Evolutionary conservation across 2,888 invertebrate species (phyloP), one percentile per base, ranked within the genome.

Genomic region (Pasiphila rectangulata): DNA sequence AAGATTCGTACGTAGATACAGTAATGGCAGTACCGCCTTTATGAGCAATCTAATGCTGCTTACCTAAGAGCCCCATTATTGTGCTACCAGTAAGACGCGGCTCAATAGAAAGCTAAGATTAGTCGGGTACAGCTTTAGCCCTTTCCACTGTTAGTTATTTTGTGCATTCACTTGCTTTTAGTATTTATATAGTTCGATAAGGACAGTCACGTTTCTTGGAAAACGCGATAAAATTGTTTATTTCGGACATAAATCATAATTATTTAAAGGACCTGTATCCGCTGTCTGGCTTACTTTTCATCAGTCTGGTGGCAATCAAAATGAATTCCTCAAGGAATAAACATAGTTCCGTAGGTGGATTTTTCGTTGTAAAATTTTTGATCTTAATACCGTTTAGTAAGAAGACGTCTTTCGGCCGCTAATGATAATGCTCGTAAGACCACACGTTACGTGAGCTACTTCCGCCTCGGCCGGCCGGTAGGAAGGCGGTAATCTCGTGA

Each of bases 401-500:
- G 25, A 21, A 37, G 24, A 30, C 17, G 32, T 32, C 17, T 29
- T 4, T 20, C 12, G 32, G 27, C 13, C 32, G 10, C 17, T 32
- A 32, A 32, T 32, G 32, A 32, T 32, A 32, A 32, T 32, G 32
- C 5, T 19, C 13, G 17, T 53, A 44, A 53, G 50, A 50, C 29
- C 56, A 40, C 46, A 46, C 35, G 59, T 51, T 56, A 54, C 52
- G 59, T 32, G 17, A 4, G n/a, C 10, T 48, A 55, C 72, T 81
- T 76, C 76, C 59, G 51, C 49, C 46, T 43, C 42, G 54, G 37
- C 32, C 24, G 63, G 37, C 38, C 61, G 67, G 67, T 66, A 77
- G 75, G 75, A 74, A 74, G 61, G 57, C 50, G 58, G 62, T 64
- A 52, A 60, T 72, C 69, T 70, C 57, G 53, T 61, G 67, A 78